Base-by-base conservation (phyloP, 2,888 invertebrate species). In the Dermolepida albohirtum region DNA sequence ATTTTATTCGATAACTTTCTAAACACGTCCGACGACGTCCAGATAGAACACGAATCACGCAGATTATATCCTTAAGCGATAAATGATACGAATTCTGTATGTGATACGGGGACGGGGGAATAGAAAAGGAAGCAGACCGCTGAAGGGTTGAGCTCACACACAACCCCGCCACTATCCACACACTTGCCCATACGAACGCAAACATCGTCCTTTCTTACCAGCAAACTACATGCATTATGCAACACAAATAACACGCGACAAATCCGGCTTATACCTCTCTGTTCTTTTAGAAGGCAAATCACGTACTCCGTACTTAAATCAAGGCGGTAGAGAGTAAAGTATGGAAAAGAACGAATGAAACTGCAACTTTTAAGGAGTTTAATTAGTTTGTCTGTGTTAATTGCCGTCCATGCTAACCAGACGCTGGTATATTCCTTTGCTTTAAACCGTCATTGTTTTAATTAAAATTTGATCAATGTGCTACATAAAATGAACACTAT, bases 371-470 rank as follows among this genome's bases (percentile, higher is more conserved):
- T 34, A 47, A 2, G 14, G 34, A 39, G 43, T 62, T 62, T 62
- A 62, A 62, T 62, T 62, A 62, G 59, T 62, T 62, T 34, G 11
- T 47, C 12, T 39, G 59, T 29, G 59, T 47, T 62, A 49, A 62
- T 62, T 34, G 59, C 47, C 27, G 12, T 62, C 34, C 14, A 14
- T 34, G 34, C 59, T 47, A 62, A 62, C 4, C 34, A 22, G 34
- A 34, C 6, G 34, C 6, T 34, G 34, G 10, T 6, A 1, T 34
- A 6, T 34, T 34, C 8, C 8, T 34, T 7, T 1, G 10, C 34
- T 34, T 10, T 34, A 34, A 34, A 34, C 10, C 6, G 1, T 34
- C 34, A 34, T 34, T 34, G 34, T 6, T 34, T 34, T 34, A 34
- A 34, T 34, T 34, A 34, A 34, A 34, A 34, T 34, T 34, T 34